These are phyloP conservation scores for Perodicticus potto DNA, from an alignment of 2,797 vertebrate genomes.

Conservation along the genomic window DNA sequence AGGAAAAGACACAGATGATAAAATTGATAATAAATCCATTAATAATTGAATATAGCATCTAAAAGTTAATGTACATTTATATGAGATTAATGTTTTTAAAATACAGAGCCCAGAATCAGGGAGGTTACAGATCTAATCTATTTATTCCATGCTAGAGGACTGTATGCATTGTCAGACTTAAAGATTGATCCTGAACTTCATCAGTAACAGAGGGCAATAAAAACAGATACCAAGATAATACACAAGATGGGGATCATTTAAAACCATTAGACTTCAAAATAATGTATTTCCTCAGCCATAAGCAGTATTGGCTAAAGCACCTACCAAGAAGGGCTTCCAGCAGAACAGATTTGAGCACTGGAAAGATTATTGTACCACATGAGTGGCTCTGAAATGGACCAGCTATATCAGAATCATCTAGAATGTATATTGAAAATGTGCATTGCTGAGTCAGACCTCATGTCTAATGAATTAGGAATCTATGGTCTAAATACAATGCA, in stretches of 20 bases:
- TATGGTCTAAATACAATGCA: neutral
- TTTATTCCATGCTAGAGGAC: neutral
- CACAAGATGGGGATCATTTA: neutral
- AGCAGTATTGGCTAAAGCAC: neutral
- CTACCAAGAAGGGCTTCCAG: neutral
- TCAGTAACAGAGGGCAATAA: neutral
- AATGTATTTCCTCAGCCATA: neutral
- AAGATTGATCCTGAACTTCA: neutral
- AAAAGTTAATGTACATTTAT: neutral
- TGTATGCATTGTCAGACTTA: neutral
- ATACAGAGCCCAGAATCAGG: neutral
- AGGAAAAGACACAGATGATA: neutral
- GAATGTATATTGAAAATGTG: neutral
- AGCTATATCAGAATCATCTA: neutral
- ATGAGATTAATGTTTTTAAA: neutral
- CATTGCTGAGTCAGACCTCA: neutral
- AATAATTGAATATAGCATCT: neutral
- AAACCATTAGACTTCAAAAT: neutral
- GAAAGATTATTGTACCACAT: neutral
- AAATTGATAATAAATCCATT: neutral
- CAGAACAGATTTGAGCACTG: neutral
- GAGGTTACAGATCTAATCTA: neutral
- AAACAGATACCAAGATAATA: neutral
- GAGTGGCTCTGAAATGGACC: neutral
- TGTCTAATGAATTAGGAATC: neutral